Evolutionary conservation across 2,888 invertebrate genomes (phyloP), one percentile per base, ranked within the genome.

Genomic region (Lasioglossum zephyrum): DNA sequence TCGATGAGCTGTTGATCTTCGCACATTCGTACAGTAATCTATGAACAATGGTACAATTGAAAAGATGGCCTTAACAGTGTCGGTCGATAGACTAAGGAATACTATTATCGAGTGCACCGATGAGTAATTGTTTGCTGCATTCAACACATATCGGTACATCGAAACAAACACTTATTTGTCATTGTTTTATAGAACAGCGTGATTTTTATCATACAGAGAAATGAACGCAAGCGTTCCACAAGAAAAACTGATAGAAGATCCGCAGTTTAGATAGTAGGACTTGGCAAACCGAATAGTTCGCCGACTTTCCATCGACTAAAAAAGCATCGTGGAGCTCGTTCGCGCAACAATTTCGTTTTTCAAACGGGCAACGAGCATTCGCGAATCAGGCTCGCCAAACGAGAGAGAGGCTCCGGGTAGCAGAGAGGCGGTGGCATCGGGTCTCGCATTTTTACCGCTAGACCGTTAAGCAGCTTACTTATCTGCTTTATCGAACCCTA

Each of bases 401-500:
- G 74, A 57, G 53, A 53, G 74, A 57, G 53, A 53, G 39, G 11
- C 22, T n/a, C 18, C 8, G 47, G 36, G 31, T 57, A 9, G 31
- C 41, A 8, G 11, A 8, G 11, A 9, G n/a, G 22, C n/a, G 60
- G 53, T 53, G 49, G 49, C 69, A 36, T 47, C 41, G 44, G 63
- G 18, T 47, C 31, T 60, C 76, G 74, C 66, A 70, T 85, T 80
- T 85, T 85, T 77, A 80, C 80, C 49, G 53, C 49, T 63, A 72
- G 74, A 63, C 86, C 81, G 77, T 82, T 72, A 73, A 81, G 76
- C 72, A 66, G 78, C 81, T 79, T 86, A 66, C 81, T 87, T 86
- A 83, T 87, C 87, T 69, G 77, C 74, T 79, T 80, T 80, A 87
- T 77, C 77, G 79, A 86, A 83, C 77, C 87, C 87, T 83, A 77